A percentile compares a stretch with the other conserved stretches of the same genome.
phyloP scores from a whole-genome alignment of 2,888 invertebrate genomes.

The Pachycephus smyrnensis region DNA sequence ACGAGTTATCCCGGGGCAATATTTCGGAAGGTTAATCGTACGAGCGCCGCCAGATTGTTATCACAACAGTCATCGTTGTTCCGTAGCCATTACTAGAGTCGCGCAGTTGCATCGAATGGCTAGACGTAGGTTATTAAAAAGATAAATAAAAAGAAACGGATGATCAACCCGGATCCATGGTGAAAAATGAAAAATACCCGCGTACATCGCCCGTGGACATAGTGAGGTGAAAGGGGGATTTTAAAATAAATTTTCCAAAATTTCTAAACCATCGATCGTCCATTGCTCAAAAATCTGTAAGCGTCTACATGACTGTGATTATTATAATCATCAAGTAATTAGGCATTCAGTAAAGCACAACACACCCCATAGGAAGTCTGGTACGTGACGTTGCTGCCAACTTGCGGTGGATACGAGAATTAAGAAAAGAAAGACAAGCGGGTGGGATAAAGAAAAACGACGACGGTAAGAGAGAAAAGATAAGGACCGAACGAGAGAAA shows the following conservation, averaged over 20 bases:
- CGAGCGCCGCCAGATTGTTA: not conserved
- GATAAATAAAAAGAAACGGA: too few species aligned
- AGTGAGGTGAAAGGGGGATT: not conserved
- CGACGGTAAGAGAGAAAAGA: not conserved
- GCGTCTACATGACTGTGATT: not conserved
- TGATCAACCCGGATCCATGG: too few species aligned
- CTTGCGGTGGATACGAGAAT: constrained; percentile 25
- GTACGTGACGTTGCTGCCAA: constrained; percentile 62
- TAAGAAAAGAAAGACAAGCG: constrained; percentile 36
- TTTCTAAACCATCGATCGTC: not conserved
- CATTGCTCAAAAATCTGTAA: not conserved
- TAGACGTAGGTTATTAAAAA: too few species aligned
- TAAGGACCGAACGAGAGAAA: not conserved
- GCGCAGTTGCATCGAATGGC: too few species aligned
- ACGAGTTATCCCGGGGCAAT: not conserved
- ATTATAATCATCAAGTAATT: constrained; percentile 26
- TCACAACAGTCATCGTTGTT: not conserved
- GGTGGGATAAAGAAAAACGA: constrained; percentile 11
- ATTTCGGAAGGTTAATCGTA: not conserved
- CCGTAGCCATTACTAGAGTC: not conserved
- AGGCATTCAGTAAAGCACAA: constrained; percentile 52
- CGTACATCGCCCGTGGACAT: not conserved
- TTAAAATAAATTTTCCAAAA: not conserved
- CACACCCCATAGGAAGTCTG: constrained; percentile 58
- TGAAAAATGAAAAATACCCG: too few species aligned